Evolutionary conservation across 2,113 vertebrate species (phyloP), one percentile per base, ranked within the genome.

Genomic region (Merops nubicus): DNA sequence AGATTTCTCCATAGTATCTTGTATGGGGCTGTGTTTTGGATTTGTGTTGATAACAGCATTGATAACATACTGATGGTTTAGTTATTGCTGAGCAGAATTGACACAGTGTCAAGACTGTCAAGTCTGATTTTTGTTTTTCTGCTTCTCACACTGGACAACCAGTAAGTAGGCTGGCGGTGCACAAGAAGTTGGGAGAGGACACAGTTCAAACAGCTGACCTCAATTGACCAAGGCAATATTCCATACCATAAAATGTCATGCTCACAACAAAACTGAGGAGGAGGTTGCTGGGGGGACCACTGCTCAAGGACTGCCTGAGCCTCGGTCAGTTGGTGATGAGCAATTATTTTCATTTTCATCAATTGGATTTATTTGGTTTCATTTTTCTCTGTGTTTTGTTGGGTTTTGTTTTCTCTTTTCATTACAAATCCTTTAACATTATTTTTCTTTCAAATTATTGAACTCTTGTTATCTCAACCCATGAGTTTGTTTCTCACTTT

Each of bases 261-360:
- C 14, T 60, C 1, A 0, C 18, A 68, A 23, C 9, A 54, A 48
- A 68, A 62, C 38, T 25, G 28, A 62, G 29, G 29, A 21, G 5
- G 31, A 53, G 6, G 3, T 15, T n/a, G 19, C 14, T 0, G 0
- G 13, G 12, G 7, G 3, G 8, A 26, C 14, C 29, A 31, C n/a
- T 60, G n/a, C 4, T 29, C 2, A 0, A 25, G 16, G 8, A n/a
- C 22, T 60, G 8, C 10, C 6, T 33, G 23, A 8, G 5, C 26
- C 57, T 28, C 2, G 0, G 19, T 51, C 7, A 1, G 25, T 31
- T 68, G 8, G 5, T 56, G 31, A 8, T 54, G 21, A 68, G 8
- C 14, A 68, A 23, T 10, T 54, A 11, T 47, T 80, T 31, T 59
- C 9, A 40, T 28, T 22, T 36, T 12, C 6, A 68, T 36, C 5